Evolutionary conservation across 2,888 invertebrate genomes (phyloP).

Genomic region (Caenorhabditis drosophilae): DNA sequence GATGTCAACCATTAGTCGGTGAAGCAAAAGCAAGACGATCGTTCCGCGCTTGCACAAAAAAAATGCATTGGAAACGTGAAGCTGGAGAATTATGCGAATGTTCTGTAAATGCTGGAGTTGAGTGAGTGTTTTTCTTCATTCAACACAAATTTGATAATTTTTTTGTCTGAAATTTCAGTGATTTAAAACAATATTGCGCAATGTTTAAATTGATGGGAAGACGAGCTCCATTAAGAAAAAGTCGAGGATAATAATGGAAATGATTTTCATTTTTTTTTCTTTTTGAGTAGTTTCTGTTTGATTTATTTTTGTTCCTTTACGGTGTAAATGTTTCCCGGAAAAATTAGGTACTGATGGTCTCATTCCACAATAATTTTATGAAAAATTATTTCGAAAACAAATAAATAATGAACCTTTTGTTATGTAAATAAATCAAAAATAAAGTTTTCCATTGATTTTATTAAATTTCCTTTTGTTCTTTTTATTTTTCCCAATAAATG

Average conservation of each 20-base stretch:
- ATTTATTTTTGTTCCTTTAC: no score
- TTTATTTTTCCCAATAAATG: no score
- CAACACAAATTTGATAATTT: slow-evolving; percentile 1
- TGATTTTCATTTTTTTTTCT: background rate
- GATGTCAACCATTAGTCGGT: slow-evolving; percentile 60
- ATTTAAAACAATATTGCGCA: slow-evolving; percentile 57
- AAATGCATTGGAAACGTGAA: slow-evolving; percentile 63
- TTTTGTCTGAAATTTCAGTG: slow-evolving; percentile 40
- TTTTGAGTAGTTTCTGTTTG: no score
- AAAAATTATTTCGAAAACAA: no score
- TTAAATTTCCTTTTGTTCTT: no score
- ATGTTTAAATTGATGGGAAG: slow-evolving; percentile 59
- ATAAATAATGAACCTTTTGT: no score
- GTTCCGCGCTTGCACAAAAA: slow-evolving; percentile 54
- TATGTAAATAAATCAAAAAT: no score
- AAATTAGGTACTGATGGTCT: slow-evolving; percentile 33
- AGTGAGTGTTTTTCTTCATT: no score
- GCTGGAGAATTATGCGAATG: slow-evolving; percentile 64
- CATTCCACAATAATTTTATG: no score
- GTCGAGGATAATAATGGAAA: slow-evolving; percentile 17
- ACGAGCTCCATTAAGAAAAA: slow-evolving; percentile 36
- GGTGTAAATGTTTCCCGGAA: slow-evolving; percentile 34
- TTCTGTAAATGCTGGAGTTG: slow-evolving; percentile 60
- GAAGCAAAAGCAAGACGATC: slow-evolving; percentile 60
- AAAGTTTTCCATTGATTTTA: no score